A percentile compares a stretch with the other conserved stretches of the same genome.
Evolutionary conservation across 1,140 invertebrate species (phyloP).

Genomic region (Atta texana): DNA sequence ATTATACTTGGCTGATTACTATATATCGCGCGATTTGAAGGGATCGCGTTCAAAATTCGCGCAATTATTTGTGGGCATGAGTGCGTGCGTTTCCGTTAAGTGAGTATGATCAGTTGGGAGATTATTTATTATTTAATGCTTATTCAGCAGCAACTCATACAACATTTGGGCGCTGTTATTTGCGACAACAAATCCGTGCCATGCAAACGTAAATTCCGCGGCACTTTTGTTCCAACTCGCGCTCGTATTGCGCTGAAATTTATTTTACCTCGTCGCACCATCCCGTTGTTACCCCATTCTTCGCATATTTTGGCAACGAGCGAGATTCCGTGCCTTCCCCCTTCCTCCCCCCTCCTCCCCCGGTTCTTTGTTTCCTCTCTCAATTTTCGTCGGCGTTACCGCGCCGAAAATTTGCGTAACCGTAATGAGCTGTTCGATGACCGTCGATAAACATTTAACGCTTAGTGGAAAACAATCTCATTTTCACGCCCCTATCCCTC

Average conservation of each 20-base stretch:
- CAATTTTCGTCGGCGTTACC: constrained; percentile 41
- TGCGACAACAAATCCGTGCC: constrained; percentile 61
- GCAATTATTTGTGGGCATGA: constrained; percentile 42
- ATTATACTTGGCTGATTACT: constrained; percentile 41
- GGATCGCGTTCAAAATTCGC: constrained; percentile 41
- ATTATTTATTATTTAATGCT: constrained; percentile 65
- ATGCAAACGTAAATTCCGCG: constrained; percentile 61
- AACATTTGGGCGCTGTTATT: constrained; percentile 58
- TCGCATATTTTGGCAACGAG: constrained; percentile 61
- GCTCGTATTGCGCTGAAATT: constrained; percentile 55
- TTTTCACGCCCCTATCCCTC: constrained; percentile 24
- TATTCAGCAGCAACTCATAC: constrained; percentile 64
- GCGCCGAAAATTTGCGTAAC: constrained; percentile 58
- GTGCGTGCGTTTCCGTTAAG: constrained; percentile 49
- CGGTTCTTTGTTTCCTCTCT: constrained; percentile 56
- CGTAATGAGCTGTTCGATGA: constrained; percentile 58
- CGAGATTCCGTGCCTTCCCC: constrained; percentile 19
- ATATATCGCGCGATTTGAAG: constrained; percentile 16
- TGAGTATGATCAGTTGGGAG: constrained; percentile 57
- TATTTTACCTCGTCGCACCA: constrained; percentile 42
- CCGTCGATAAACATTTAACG: constrained; percentile 61
- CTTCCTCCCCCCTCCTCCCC: neutral
- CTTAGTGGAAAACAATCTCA: constrained; percentile 55
- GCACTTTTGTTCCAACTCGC: constrained; percentile 56
- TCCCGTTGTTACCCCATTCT: constrained; percentile 60